phyloP scores from a whole-genome alignment of 2,888 invertebrate genomes.

The Beris morrisii region DNA sequence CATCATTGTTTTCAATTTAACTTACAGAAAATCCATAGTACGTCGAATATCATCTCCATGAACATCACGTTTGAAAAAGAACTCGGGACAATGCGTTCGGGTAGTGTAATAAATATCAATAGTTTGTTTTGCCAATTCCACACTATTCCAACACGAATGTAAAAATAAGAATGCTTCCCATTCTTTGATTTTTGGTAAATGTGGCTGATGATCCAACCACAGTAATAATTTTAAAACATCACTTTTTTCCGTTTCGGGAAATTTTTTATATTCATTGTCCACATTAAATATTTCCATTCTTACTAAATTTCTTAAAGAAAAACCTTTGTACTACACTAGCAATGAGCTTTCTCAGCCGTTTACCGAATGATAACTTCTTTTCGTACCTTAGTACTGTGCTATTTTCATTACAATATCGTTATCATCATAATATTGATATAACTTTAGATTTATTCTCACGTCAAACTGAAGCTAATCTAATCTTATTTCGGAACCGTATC shows the following conservation, averaged over 20 bases:
- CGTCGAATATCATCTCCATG: conserved; percentile 58
- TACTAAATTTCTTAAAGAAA: too few relatives aligned
- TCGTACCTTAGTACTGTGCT: too few relatives aligned
- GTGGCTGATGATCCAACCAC: conserved; percentile 71
- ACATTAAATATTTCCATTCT: conserved; percentile 41
- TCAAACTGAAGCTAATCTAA: too few relatives aligned
- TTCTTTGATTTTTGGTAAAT: conserved; percentile 64
- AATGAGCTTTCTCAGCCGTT: too few relatives aligned
- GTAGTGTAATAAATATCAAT: conserved; percentile 70
- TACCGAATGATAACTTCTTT: too few relatives aligned
- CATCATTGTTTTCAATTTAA: conserved; percentile 38
- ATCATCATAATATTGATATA: too few relatives aligned
- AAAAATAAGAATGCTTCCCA: conserved; percentile 66
- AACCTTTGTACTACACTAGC: too few relatives aligned
- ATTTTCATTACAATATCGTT: too few relatives aligned
- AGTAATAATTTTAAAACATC: conserved; percentile 64
- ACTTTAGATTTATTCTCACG: too few relatives aligned
- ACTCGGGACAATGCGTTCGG: conserved; percentile 66
- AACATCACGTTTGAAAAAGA: conserved; percentile 63
- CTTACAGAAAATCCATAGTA: conserved; percentile 61
- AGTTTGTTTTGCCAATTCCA: conserved; percentile 69
- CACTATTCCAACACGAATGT: conserved; percentile 69
- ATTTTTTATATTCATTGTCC: conserved; percentile 64
- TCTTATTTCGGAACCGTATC: too few relatives aligned
- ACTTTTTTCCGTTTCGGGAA: conserved; percentile 62